A percentile compares a stretch with the other conserved stretches of the same genome.
These are phyloP conservation scores for Pteruthius melanotis DNA, from an alignment of 2,113 vertebrate species.

Conservation along the genomic window DNA sequence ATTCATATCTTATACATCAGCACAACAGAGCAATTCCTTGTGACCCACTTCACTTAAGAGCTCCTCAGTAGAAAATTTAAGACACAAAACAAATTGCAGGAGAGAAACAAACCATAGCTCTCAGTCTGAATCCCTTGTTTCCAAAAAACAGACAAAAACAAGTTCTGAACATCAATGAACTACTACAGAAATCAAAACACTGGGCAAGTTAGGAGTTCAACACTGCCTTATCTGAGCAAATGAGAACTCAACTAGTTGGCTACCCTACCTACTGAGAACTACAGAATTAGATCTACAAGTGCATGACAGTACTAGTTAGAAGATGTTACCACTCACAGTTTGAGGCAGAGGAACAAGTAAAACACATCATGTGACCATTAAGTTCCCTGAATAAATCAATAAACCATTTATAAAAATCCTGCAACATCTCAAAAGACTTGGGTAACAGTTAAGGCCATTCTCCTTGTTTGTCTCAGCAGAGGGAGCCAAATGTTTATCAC, in stretches of 20 bases:
- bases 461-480: conserved; percentile 18
- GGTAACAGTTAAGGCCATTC: neutral
- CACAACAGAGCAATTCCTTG: neutral
- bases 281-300: neutral
- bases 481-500: neutral
- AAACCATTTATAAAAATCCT: neutral
- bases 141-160: accelerated
- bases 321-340: neutral
- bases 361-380: neutral
- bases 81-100: neutral
- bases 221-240: neutral
- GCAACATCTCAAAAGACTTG: neutral
- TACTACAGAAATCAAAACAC: neutral
- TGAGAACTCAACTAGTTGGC: accelerated
- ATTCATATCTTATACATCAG: neutral
- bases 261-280: neutral
- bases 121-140: neutral
- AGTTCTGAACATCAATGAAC: neutral
- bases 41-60: neutral
- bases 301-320: too few species aligned
- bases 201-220: neutral
- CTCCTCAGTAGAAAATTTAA: neutral
- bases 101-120: neutral
- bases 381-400: neutral
- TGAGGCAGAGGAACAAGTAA: neutral